These are phyloP conservation scores for Gisinianus flammeolus DNA, from an alignment of 2,888 invertebrate species.

Conservation along the genomic window DNA sequence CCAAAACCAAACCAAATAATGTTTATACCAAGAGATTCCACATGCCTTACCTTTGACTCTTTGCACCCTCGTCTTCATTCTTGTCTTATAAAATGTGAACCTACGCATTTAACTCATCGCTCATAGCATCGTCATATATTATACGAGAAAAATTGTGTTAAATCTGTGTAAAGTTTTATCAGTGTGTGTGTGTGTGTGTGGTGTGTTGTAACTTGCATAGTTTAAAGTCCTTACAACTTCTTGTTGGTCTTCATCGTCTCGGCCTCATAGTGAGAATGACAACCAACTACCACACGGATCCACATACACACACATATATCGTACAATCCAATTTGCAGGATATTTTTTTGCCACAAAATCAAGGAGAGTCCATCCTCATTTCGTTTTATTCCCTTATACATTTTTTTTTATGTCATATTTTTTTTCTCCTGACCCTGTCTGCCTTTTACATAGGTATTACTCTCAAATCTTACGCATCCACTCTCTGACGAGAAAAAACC, in stretches of 20 bases:
- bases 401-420: no score
- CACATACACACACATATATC: background rate
- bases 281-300: background rate
- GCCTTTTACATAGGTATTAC: no score
- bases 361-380: conserved; percentile 35
- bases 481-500: background rate
- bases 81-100: background rate
- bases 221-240: background rate
- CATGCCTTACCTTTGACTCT: background rate
- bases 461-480: background rate
- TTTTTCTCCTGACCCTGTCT: conserved; percentile 2
- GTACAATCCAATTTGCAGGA: background rate
- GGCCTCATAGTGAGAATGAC: background rate
- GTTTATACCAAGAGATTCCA: background rate
- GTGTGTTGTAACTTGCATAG: background rate
- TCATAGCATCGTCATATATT: background rate
- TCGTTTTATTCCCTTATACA: conserved; percentile 18
- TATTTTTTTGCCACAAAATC: no score
- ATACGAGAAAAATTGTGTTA: background rate
- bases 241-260: background rate
- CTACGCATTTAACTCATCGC: background rate
- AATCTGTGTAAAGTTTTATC: background rate
- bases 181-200: background rate
- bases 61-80: conserved; percentile 7
- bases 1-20: background rate